Evolutionary conservation across 2,888 invertebrate species (phyloP).

Genomic region (Xanthia icteritia): DNA sequence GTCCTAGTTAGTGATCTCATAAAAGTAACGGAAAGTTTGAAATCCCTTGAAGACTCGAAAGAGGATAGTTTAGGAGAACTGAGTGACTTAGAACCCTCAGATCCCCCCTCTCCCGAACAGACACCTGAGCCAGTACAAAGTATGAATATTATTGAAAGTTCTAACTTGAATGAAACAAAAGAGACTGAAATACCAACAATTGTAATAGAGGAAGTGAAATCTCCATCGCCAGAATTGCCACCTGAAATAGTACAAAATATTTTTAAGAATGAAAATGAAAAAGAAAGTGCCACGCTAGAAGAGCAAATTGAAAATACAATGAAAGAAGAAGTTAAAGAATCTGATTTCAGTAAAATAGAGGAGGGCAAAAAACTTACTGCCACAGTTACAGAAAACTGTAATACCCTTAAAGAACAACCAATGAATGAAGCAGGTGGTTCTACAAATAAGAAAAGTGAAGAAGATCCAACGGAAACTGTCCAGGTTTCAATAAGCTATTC

Average conservation of each 20-base stretch:
- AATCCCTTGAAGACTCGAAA: slow-evolving; percentile 41
- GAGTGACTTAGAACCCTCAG: slow-evolving; percentile 53
- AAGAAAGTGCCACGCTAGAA: slow-evolving; percentile 42
- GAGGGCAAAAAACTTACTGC: slow-evolving; percentile 52
- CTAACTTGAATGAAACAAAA: slow-evolving; percentile 53
- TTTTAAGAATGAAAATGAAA: slow-evolving; percentile 65
- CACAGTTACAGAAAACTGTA: slow-evolving; percentile 51
- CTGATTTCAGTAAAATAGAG: slow-evolving; percentile 31
- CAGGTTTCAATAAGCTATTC: background rate
- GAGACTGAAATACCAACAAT: slow-evolving; percentile 65
- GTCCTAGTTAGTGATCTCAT: slow-evolving; percentile 67
- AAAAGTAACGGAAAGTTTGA: slow-evolving; percentile 56
- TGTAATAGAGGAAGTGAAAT: slow-evolving; percentile 62
- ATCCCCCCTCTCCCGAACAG: slow-evolving; percentile 52
- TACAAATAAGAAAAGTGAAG: slow-evolving; percentile 18
- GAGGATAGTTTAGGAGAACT: slow-evolving; percentile 59
- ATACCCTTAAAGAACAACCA: slow-evolving; percentile 26
- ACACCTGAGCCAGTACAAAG: slow-evolving; percentile 81
- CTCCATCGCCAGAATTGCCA: slow-evolving; percentile 70
- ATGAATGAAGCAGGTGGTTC: slow-evolving; percentile 15
- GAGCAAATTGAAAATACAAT: slow-evolving; percentile 44
- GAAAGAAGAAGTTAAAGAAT: slow-evolving; percentile 25
- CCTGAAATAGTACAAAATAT: slow-evolving; percentile 86
- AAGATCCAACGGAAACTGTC: background rate
- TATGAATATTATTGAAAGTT: slow-evolving; percentile 60